Conservation (phyloP, 2,797 vertebrate species). For the Mus caroli region DNA sequence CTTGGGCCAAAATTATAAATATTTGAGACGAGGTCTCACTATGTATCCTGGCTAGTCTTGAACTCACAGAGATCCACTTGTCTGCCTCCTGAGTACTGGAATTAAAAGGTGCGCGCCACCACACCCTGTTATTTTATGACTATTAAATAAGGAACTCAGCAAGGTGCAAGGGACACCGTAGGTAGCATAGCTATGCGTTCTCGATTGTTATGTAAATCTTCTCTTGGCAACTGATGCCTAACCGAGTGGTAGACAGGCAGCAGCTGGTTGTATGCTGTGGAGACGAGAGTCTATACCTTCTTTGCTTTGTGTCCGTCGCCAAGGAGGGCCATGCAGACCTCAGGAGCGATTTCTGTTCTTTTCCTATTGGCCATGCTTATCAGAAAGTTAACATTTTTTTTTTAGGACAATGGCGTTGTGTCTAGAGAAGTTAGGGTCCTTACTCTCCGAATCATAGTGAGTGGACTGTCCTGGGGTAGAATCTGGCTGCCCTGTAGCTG, state of each 20-base stretch:
- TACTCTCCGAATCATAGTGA: background rate
- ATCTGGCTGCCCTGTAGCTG: background rate
- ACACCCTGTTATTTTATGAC: background rate
- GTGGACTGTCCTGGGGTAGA: background rate
- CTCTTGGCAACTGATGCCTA: background rate
- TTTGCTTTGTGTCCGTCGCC: background rate
- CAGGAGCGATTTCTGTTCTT: background rate
- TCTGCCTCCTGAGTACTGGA: background rate
- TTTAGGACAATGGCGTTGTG: background rate
- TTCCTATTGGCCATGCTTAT: background rate
- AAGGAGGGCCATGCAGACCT: background rate
- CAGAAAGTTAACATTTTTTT: background rate
- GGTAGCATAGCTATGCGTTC: background rate
- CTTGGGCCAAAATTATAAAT: background rate
- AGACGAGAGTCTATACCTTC: rapidly evolving
- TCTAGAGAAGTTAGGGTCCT: background rate
- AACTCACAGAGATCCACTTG: background rate
- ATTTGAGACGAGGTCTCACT: background rate
- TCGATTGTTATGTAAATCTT: background rate
- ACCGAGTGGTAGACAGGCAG: background rate
- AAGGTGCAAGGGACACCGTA: background rate
- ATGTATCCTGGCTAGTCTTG: background rate
- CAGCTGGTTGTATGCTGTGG: no score
- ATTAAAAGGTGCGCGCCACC: background rate
- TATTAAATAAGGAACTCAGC: slow-evolving; percentile 2